Evolutionary conservation across 1,140 invertebrate genomes (phyloP).

Genomic region (Panulirus ornatus): DNA sequence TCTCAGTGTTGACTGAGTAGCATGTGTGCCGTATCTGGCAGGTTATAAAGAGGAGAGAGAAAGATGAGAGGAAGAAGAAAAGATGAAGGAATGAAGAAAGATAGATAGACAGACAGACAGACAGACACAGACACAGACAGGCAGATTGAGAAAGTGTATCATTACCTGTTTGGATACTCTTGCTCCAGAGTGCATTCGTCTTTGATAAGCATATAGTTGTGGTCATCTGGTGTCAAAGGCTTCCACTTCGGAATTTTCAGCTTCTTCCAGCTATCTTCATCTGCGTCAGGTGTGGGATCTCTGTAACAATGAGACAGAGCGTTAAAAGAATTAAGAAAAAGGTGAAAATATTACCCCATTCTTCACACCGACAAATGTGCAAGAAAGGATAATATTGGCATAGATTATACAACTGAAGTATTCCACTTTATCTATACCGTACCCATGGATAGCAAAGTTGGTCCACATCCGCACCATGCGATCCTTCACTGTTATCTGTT

Average conservation of each 20-base stretch:
- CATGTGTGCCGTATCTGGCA: not conserved
- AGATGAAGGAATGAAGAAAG: not conserved
- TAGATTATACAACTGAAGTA: not conserved
- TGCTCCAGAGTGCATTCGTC: constrained; percentile 18
- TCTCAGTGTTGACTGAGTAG: not conserved
- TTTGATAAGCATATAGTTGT: constrained; percentile 39
- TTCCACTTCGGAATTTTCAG: constrained; percentile 26
- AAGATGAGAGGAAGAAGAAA: not conserved
- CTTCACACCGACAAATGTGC: too few relatives aligned
- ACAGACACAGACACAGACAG: not conserved
- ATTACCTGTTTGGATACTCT: constrained; percentile 46
- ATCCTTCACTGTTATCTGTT: constrained; percentile 26
- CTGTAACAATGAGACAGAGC: not conserved
- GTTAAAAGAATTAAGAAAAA: too few relatives aligned
- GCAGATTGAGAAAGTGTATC: not conserved
- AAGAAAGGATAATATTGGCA: too few relatives aligned
- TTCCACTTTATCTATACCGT: too few relatives aligned
- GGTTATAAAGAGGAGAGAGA: not conserved
- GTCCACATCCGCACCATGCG: constrained; percentile 54
- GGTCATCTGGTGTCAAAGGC: not conserved
- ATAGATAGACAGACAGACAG: not conserved
- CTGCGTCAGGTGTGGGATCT: constrained; percentile 27
- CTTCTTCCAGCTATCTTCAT: not conserved
- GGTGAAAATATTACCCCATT: too few relatives aligned
- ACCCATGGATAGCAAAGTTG: constrained; percentile 61